A percentile compares a stretch with the other conserved stretches of the same genome.
phyloP scores from a whole-genome alignment of 2,888 invertebrate species.

The Siphlonurus alternatus region DNA sequence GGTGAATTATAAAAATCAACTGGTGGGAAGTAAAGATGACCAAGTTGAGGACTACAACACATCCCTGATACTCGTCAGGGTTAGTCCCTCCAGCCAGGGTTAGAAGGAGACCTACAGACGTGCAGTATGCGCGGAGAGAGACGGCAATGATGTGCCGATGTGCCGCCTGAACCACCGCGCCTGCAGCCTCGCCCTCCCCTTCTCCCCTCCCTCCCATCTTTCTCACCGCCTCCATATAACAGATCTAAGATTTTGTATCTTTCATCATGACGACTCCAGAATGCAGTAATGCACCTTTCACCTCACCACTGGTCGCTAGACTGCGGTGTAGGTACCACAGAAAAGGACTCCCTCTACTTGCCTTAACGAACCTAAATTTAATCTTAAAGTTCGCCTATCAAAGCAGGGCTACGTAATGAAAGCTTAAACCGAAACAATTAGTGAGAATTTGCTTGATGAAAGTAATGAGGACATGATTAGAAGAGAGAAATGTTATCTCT shows the following conservation, averaged over 20 bases:
- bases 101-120: neutral
- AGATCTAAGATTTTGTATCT: no score
- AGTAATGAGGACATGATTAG: neutral
- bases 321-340: no score
- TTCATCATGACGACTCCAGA: neutral
- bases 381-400: constrained; percentile 10
- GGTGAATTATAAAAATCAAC: constrained; percentile 1
- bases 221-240: neutral
- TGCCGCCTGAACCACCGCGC: neutral
- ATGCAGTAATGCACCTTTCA: neutral
- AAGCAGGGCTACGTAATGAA: constrained; percentile 9
- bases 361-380: constrained; percentile 8
- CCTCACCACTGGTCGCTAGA: neutral
- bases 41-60: constrained; percentile 10
- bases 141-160: no score
- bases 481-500: neutral
- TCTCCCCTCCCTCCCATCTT: neutral
- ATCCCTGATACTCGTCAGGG: neutral
- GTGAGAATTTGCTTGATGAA: constrained; percentile 8
- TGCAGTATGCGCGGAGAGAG: neutral
- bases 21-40: constrained; percentile 8
- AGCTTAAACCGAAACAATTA: constrained; percentile 7
- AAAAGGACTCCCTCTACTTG: no score
- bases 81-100: neutral
- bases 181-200: neutral